Evolutionary conservation across 2,797 vertebrate species (phyloP).

Genomic region (Onychomys leucogaster): DNA sequence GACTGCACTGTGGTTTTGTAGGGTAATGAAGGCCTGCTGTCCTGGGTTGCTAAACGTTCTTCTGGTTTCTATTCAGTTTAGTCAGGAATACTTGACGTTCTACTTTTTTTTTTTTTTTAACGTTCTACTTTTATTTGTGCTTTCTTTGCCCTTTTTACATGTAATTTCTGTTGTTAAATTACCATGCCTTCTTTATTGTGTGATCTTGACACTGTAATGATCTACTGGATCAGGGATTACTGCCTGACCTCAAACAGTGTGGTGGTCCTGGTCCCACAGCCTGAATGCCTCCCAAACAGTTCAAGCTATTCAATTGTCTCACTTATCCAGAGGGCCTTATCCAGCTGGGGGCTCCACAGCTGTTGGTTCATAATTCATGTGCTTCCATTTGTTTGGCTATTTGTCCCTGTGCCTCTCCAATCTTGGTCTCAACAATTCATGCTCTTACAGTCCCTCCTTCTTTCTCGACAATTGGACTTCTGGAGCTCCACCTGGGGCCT

Average conservation of each 20-base stretch:
- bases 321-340: too few relatives aligned
- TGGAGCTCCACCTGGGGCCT: too few relatives aligned
- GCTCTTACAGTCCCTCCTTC: too few relatives aligned
- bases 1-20: background rate
- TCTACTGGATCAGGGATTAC: slow-evolving; percentile 56
- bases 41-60: slow-evolving; percentile 29
- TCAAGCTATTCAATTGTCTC: too few relatives aligned
- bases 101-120: slow-evolving; percentile 21
- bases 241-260: background rate
- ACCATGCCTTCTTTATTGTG: slow-evolving; percentile 23
- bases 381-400: too few relatives aligned
- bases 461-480: too few relatives aligned
- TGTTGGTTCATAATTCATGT: too few relatives aligned
- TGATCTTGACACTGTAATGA: background rate
- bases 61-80: slow-evolving; percentile 50
- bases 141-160: background rate
- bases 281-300: too few relatives aligned
- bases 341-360: too few relatives aligned
- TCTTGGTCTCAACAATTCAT: too few relatives aligned
- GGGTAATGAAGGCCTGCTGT: background rate
- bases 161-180: background rate
- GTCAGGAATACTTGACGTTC: slow-evolving; percentile 9
- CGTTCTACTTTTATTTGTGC: background rate
- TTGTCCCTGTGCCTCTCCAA: too few relatives aligned
- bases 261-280: too few relatives aligned